Evolutionary conservation across 1,140 invertebrate species (phyloP).

Genomic region (Aphelenchoides fujianensis): DNA sequence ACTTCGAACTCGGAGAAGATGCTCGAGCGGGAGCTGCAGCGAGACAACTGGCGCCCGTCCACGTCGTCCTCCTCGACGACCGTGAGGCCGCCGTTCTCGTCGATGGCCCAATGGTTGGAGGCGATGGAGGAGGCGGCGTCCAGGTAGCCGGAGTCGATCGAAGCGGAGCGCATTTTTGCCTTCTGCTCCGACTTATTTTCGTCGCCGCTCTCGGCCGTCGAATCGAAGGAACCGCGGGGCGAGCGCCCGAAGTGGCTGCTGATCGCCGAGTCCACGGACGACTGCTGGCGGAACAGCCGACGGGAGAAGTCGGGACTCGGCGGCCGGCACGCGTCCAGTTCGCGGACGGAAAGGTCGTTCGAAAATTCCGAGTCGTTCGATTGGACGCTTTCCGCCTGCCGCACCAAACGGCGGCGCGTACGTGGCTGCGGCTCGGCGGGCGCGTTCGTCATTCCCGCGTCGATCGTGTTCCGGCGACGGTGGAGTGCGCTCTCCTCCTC

Average conservation of each 20-base stretch:
- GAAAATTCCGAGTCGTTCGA: constrained; percentile 21
- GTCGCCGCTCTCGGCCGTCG: neutral
- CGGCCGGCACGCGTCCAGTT: neutral
- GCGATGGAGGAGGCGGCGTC: neutral
- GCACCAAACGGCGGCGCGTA: neutral
- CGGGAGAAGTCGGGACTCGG: neutral
- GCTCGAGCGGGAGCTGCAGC: neutral
- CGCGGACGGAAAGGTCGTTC: neutral
- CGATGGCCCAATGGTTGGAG: neutral
- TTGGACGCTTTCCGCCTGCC: constrained; percentile 12
- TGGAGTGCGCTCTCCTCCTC: neutral
- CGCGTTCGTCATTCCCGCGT: neutral
- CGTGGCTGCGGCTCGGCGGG: neutral
- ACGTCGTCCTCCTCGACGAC: constrained; percentile 21
- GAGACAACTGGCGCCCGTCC: neutral
- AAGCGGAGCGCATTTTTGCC: constrained; percentile 6
- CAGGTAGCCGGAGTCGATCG: constrained; percentile 18
- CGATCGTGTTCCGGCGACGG: neutral
- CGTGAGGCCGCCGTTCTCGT: constrained; percentile 2
- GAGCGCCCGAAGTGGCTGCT: neutral
- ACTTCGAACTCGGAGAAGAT: neutral
- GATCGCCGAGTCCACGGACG: neutral
- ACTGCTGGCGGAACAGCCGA: neutral
- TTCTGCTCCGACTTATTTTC: neutral
- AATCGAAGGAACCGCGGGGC: neutral